These are phyloP conservation scores for Deilephila porcellus DNA, from an alignment of 2,888 invertebrate genomes.

Conservation along the genomic window DNA sequence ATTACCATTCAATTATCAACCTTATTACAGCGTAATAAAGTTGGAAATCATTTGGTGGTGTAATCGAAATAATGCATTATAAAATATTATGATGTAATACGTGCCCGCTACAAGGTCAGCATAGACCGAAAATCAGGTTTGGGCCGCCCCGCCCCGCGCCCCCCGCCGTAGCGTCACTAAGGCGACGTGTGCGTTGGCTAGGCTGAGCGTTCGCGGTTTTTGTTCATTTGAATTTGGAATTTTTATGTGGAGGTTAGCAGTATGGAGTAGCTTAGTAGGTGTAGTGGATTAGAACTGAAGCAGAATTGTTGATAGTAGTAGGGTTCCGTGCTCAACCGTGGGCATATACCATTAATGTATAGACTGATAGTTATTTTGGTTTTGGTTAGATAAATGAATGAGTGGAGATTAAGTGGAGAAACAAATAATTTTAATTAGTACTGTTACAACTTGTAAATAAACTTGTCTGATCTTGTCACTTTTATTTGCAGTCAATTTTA, in stretches of 20 bases:
- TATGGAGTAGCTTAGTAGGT: no score
- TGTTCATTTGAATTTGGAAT: neutral
- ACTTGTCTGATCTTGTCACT: no score
- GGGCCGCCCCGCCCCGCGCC: constrained; percentile 51
- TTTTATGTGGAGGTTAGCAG: neutral
- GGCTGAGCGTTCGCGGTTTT: neutral
- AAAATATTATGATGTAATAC: constrained; percentile 78
- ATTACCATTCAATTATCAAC: neutral
- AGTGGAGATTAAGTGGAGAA: no score
- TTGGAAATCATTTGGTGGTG: constrained; percentile 36
- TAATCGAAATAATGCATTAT: constrained; percentile 69
- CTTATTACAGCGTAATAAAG: neutral
- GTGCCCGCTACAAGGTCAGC: constrained; percentile 79
- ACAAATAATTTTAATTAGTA: no score
- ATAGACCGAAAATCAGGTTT: constrained; percentile 84
- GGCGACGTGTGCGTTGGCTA: constrained; percentile 48
- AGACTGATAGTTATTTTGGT: no score
- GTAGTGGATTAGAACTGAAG: no score
- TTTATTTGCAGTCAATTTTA: no score
- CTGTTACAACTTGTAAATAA: neutral
- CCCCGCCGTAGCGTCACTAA: constrained; percentile 61
- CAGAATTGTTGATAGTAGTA: no score
- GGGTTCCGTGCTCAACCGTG: no score
- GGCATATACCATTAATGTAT: no score
- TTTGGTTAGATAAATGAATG: no score